phyloP scores from a whole-genome alignment of 2,797 vertebrate genomes.

The Zalophus californianus region DNA sequence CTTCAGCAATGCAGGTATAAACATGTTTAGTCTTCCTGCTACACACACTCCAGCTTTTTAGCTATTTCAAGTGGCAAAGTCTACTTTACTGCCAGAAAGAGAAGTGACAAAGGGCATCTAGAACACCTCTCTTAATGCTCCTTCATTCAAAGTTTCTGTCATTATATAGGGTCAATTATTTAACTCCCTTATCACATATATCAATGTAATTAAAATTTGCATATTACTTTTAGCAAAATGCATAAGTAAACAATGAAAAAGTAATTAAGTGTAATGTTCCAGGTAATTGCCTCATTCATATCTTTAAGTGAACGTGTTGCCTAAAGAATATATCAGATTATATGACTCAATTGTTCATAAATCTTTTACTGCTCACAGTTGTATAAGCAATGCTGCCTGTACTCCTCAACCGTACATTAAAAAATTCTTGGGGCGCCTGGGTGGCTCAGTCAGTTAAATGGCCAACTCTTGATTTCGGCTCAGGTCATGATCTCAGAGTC shows the following conservation, averaged over 20 bases:
- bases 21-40: neutral
- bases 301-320: neutral
- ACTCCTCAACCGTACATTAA: neutral
- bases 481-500: neutral
- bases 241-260: neutral
- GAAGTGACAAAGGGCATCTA: neutral
- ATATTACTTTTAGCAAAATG: neutral
- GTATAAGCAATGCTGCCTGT: neutral
- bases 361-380: neutral
- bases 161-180: neutral
- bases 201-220: neutral
- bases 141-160: neutral
- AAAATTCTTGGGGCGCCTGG: neutral
- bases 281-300: neutral
- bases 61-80: neutral
- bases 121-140: neutral
- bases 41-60: neutral
- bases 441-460: neutral
- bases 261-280: neutral
- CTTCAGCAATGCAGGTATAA: neutral
- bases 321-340: neutral
- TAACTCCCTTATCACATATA: neutral
- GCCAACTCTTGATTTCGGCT: neutral
- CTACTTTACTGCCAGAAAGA: neutral
- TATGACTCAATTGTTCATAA: neutral